Conservation (phyloP, 2,797 vertebrate genomes). For the Schizothorax lantsangensis region DNA sequence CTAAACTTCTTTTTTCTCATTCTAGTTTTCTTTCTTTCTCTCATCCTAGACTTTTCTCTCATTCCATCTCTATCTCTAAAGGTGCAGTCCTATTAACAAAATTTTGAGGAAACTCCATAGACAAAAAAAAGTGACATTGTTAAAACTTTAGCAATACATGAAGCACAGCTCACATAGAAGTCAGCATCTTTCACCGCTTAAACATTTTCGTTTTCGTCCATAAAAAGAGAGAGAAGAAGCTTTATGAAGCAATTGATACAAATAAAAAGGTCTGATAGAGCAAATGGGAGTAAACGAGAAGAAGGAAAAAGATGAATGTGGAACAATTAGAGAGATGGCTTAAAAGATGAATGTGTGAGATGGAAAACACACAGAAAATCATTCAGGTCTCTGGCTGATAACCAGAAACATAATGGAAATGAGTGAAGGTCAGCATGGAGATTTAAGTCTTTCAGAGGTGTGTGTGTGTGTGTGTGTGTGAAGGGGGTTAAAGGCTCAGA, state of each 20-base stretch:
- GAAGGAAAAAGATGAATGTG: background rate
- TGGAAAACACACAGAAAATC: constrained; percentile 1
- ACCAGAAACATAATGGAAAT: constrained; percentile 20
- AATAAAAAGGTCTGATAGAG: background rate
- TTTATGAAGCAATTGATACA: constrained; percentile 3
- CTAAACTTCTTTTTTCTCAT: background rate
- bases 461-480: background rate
- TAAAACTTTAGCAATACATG: background rate
- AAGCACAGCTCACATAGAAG: background rate
- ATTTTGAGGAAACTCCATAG: background rate
- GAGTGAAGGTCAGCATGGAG: constrained; percentile 26
- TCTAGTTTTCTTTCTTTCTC: background rate
- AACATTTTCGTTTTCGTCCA: background rate
- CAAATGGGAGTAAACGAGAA: background rate
- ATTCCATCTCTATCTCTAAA: background rate
- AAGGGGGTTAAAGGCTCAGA: background rate
- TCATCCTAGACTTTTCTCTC: background rate
- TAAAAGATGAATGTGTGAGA: constrained; percentile 10
- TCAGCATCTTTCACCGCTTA: background rate
- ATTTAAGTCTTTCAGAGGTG: constrained; percentile 32
- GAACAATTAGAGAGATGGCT: constrained; percentile 27
- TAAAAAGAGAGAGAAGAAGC: background rate
- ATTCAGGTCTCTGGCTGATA: constrained; percentile 32
- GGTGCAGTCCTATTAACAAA: background rate
- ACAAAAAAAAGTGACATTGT: background rate